Evolutionary conservation across 2,888 invertebrate species (phyloP).

Genomic region (Masnerella sp.): DNA sequence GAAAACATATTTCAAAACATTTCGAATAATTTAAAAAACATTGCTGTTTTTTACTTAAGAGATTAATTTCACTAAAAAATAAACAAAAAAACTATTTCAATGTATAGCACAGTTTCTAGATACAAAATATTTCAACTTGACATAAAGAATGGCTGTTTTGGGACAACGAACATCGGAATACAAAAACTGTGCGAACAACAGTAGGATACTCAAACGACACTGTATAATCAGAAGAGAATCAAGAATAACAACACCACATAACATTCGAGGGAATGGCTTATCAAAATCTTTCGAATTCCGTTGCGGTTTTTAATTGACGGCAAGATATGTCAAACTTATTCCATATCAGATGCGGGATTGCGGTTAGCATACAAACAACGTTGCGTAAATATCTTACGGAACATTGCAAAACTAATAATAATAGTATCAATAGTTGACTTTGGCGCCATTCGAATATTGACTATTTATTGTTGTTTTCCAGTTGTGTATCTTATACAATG

Average conservation of each 20-base stretch:
- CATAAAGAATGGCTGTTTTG: constrained; percentile 4
- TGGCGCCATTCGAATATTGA: too few relatives aligned
- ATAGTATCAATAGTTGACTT: too few relatives aligned
- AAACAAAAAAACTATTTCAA: not conserved
- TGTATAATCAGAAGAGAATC: constrained; percentile 29
- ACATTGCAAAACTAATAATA: not conserved
- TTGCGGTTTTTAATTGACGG: constrained; percentile 48
- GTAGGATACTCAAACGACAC: constrained; percentile 30
- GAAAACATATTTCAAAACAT: too few relatives aligned
- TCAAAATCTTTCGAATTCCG: constrained; percentile 55
- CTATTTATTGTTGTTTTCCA: too few relatives aligned
- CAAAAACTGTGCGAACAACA: constrained; percentile 9
- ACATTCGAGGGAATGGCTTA: constrained; percentile 45
- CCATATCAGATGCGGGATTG: constrained; percentile 44
- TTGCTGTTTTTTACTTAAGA: too few relatives aligned
- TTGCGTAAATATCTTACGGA: constrained; percentile 12
- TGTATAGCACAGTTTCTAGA: too few relatives aligned
- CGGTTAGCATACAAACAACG: constrained; percentile 31
- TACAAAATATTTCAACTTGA: not conserved
- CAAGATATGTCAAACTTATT: constrained; percentile 46
- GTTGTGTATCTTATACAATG: too few relatives aligned
- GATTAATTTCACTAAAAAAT: too few relatives aligned
- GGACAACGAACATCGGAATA: not conserved
- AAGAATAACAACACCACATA: constrained; percentile 37
- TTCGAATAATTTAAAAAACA: too few relatives aligned